phyloP scores from a whole-genome alignment of 2,113 vertebrate genomes.

The Cnemophilus loriae region DNA sequence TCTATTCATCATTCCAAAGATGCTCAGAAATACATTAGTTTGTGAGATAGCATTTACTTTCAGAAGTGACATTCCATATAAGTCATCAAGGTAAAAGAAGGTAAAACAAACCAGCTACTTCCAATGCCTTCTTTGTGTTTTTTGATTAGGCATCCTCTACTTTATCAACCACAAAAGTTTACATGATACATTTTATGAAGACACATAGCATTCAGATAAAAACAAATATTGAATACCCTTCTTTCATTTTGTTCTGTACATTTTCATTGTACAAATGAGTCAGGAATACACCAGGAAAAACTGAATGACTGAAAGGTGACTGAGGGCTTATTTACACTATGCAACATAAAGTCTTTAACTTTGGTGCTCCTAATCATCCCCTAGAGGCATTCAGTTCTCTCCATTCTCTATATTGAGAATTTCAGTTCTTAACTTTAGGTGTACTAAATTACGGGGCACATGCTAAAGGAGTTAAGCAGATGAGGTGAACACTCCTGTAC shows the following conservation, averaged over 20 bases:
- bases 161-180: not conserved
- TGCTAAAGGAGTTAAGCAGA: not conserved
- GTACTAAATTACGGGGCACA: not conserved
- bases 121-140: not conserved
- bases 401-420: not conserved
- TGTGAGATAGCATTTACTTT: not conserved
- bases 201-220: not conserved
- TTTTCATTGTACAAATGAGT: not conserved
- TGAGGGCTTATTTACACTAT: not conserved
- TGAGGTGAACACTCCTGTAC: not conserved
- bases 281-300: not conserved
- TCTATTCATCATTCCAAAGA: conserved; percentile 8
- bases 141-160: not conserved
- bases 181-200: not conserved
- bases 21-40: not conserved
- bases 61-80: not conserved
- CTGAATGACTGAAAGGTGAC: not conserved
- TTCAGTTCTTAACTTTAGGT: not conserved
- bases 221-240: not conserved
- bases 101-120: not conserved
- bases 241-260: not conserved
- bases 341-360: not conserved
- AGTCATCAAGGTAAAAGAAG: not conserved
- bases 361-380: not conserved
- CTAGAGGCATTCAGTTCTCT: not conserved